These are phyloP conservation scores for Eulemur rufifrons DNA, from an alignment of 2,113 vertebrate genomes.

Conservation along the genomic window DNA sequence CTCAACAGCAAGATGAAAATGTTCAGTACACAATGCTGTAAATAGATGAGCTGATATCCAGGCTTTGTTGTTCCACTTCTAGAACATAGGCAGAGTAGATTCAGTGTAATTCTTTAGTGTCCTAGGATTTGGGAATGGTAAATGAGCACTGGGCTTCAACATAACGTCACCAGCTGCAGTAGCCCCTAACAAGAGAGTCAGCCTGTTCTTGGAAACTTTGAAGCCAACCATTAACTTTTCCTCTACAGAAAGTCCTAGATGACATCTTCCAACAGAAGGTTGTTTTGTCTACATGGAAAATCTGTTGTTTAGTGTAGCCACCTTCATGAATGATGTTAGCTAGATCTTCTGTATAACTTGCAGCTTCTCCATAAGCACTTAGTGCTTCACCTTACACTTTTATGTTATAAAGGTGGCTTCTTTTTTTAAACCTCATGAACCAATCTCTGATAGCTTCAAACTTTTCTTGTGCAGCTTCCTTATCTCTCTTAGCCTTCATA, in stretches of 20 bases:
- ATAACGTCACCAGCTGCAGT: neutral
- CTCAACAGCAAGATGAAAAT: neutral
- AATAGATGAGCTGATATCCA: neutral
- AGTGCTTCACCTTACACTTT: neutral
- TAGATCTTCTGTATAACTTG: neutral
- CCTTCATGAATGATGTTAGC: neutral
- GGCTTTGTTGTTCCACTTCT: neutral
- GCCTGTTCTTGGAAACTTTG: neutral
- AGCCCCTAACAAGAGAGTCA: neutral
- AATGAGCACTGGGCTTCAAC: neutral
- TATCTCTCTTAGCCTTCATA: neutral
- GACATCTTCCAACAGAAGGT: neutral
- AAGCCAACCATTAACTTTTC: neutral
- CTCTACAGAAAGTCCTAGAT: neutral
- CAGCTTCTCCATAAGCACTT: neutral
- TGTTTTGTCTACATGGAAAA: neutral
- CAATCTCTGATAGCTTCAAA: neutral
- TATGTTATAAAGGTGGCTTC: neutral
- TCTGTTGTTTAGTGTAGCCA: neutral
- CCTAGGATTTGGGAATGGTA: neutral
- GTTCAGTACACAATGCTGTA: neutral
- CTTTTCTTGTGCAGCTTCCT: neutral
- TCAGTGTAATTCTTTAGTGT: neutral
- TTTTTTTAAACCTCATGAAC: neutral
- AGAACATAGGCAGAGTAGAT: neutral